Base-by-base conservation (phyloP, 23 tunicate species). In the Trididemnum clinides region DNA sequence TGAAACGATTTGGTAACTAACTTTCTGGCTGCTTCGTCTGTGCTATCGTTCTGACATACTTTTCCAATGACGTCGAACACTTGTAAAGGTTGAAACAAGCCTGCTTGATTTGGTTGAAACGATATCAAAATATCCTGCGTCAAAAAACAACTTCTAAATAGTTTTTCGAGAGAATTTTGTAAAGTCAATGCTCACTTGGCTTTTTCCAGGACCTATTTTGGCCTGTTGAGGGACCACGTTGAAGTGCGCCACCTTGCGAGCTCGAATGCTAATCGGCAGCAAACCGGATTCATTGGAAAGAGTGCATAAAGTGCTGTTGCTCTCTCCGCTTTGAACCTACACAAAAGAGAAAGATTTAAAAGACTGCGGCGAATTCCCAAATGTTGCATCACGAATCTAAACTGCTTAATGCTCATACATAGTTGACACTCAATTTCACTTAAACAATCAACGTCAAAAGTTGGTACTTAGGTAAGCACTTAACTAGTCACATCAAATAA, bases 101-200 rank as follows among this genome's bases (percentile, higher is more conserved):
- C 98, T 0, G 98, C 90, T 72, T 94, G 98, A 39, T 89, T 85
- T 18, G 98, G 98, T 73, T 89, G 98, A 37, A 94, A 94, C 1
- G 91, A 84, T 1, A 94, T 65, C 33, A 80, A 50, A 49, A 94
- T 66, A 34, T 94, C 98, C 98, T 92, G 84, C 20, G 10, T 10
- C 10, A 44, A 7, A 15, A 44, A 44, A 44, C 15, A 44, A 7
- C 15, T 10, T 44, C 10, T 10, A 44, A 44, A 44, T 44, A 44
- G 3, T 15, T 59, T 3, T 59, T 10, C 23, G 22, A 59, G 20
- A 5, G 66, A n/a, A 59, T 44, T 7, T 44, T 44, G 10, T 44
- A 44, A 44, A 44, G 54, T n/a, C n/a, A n/a, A n/a, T n/a, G 6
- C 65, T 38, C 5, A 94, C 98, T 88, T 94, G 93, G 33, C 80